These are phyloP conservation scores for Plumapathes pennacea DNA, from an alignment of 92 coral and sea anemone genomes.

Conservation along the genomic window DNA sequence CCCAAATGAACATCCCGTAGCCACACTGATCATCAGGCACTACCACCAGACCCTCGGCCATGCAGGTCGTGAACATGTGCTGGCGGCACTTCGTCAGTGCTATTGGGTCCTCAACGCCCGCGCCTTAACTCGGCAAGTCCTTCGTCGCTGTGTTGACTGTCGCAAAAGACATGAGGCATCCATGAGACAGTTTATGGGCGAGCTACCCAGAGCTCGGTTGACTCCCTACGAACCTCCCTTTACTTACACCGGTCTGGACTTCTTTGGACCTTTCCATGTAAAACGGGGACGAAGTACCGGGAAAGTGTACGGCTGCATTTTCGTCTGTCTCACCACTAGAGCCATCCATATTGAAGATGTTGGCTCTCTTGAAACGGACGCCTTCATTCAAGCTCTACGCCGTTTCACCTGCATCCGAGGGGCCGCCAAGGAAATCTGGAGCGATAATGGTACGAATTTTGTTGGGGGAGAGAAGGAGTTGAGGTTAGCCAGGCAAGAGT, in stretches of 20 bases:
- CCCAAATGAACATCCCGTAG: slow-evolving; percentile 25
- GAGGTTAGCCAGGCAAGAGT: not conserved
- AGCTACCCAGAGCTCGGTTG: slow-evolving; percentile 1
- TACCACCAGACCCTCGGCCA: slow-evolving; percentile 19
- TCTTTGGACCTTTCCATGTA: slow-evolving; percentile 22
- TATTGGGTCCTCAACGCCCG: slow-evolving; percentile 16
- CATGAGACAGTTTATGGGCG: slow-evolving; percentile 44
- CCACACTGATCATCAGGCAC: slow-evolving; percentile 8
- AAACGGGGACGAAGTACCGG: slow-evolving; percentile 17
- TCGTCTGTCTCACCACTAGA: slow-evolving; percentile 42
- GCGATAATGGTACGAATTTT: slow-evolving; percentile 47
- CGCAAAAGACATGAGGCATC: slow-evolving; percentile 20
- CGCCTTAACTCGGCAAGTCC: slow-evolving; percentile 4
- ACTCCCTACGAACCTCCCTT: slow-evolving; percentile 6
- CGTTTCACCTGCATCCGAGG: slow-evolving; percentile 26
- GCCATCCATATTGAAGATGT: slow-evolving; percentile 56
- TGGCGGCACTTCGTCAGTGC: slow-evolving; percentile 10
- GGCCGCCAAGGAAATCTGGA: slow-evolving; percentile 35
- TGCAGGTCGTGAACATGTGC: slow-evolving; percentile 28
- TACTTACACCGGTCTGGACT: slow-evolving; percentile 15
- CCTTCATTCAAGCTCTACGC: slow-evolving; percentile 29
- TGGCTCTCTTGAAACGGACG: slow-evolving; percentile 37
- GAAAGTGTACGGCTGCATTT: slow-evolving; percentile 42
- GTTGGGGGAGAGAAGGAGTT: slow-evolving; percentile 28
- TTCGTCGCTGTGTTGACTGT: slow-evolving; percentile 5